These are phyloP conservation scores for Connochaetes taurinus DNA, from an alignment of 2,113 vertebrate species.

Conservation along the genomic window DNA sequence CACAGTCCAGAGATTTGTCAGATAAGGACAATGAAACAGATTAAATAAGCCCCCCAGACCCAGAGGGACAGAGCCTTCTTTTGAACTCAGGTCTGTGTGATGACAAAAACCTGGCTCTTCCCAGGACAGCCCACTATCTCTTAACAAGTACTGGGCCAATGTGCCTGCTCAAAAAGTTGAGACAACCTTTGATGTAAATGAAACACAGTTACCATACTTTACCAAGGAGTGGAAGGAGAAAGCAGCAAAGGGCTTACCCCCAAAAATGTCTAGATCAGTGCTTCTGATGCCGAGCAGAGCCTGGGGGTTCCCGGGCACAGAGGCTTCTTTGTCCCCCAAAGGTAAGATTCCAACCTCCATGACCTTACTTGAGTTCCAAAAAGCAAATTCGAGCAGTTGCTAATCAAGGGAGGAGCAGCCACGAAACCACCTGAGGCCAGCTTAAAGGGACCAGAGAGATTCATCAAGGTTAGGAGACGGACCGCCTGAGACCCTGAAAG, in stretches of 20 bases:
- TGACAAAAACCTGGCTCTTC: background rate
- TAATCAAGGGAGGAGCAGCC: background rate
- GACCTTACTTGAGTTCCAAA: background rate
- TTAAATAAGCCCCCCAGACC: background rate
- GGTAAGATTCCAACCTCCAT: background rate
- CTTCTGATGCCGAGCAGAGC: background rate
- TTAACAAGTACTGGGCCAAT: background rate
- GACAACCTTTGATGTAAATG: too few relatives aligned
- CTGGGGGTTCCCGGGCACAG: background rate
- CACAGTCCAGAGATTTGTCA: background rate
- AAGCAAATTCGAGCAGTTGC: background rate
- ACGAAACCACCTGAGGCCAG: background rate
- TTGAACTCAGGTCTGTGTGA: background rate
- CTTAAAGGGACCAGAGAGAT: background rate
- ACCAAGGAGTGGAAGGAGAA: background rate
- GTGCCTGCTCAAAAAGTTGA: background rate
- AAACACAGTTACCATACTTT: background rate
- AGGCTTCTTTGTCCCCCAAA: background rate
- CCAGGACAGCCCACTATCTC: background rate
- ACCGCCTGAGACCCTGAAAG: background rate
- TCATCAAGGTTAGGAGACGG: background rate
- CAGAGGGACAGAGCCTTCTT: background rate
- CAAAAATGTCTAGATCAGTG: background rate
- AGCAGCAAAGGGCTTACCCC: fast-evolving
- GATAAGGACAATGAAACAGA: background rate